phyloP scores from a whole-genome alignment of 2,113 vertebrate genomes.

The Passer domesticus region DNA sequence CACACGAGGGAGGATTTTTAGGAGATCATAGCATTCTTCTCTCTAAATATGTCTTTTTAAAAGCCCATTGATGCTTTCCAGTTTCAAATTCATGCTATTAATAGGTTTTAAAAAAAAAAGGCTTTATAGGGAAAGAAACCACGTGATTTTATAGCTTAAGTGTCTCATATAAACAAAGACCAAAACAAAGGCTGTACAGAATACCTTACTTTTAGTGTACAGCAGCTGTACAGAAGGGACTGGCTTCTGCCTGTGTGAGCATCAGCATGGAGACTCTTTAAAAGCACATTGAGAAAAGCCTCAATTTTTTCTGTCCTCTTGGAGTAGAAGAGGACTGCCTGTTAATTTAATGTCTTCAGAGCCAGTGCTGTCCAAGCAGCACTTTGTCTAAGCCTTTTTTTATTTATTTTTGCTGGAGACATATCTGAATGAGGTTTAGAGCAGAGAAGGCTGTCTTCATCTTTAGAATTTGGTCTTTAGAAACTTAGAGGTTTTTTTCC shows the following conservation, averaged over 20 bases:
- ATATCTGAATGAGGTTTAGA: neutral
- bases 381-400: neutral
- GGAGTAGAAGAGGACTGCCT: neutral
- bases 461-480: neutral
- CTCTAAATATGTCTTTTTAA: slow-evolving; percentile 21
- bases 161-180: neutral
- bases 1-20: slow-evolving; percentile 24
- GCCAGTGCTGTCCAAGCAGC: neutral
- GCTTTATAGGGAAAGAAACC: neutral
- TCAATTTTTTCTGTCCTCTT: neutral
- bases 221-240: neutral
- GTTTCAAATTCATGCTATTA: slow-evolving; percentile 21
- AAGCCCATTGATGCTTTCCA: slow-evolving; percentile 18
- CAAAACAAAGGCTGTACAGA: neutral
- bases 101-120: neutral
- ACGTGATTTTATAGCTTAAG: neutral
- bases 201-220: neutral
- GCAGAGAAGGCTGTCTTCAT: neutral
- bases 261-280: neutral
- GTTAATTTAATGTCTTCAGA: neutral
- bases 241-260: neutral
- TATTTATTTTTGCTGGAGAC: neutral
- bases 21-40: slow-evolving; percentile 12
- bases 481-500: rapidly evolving
- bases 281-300: neutral